Base-by-base conservation (phyloP, 2,888 invertebrate species). In the Hypena proboscidalis region DNA sequence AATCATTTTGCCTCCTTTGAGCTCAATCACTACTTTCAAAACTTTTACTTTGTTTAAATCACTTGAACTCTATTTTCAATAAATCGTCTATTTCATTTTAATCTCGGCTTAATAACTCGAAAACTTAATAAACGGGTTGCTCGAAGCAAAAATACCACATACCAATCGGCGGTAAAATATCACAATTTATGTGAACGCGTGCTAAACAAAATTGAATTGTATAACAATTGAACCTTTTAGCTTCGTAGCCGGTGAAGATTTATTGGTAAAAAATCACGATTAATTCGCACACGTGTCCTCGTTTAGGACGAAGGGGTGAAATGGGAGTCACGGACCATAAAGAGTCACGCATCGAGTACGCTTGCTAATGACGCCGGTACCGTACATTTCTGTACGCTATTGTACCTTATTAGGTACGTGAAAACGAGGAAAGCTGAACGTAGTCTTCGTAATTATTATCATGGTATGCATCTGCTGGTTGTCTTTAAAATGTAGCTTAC, bases 221-320 rank as follows among this genome's bases (percentile, higher is more conserved):
- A 51, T 58, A 49, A 74, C 80, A 79, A 78, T 77, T 69, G 73
- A 59, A 69, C 68, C 69, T 73, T 77, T 74, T 76, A 69, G 74
- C 65, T 66, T 56, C 50, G 52, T 56, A 49, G 50, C 50, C 63
- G 48, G 50, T 25, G 40, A 61, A 64, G 74, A 76, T 78, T 78
- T 80, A 80, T 83, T 69, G 74, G 73, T 71, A 57, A 88, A 85
- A 85, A 87, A 83, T 83, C 73, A 66, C 72, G 80, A 84, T 85
- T 85, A 88, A 90, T 86, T 82, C 83, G 74, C 79, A 78, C 88
- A 88, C 90, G 88, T 90, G 89, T 85, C 80, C 75, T 70, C 81
- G 80, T 87, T 90, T 89, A 88, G 83, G 74, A 75, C 65, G 75
- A 83, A 87, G 80, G 86, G 87, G 82, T 84, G 80, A 79, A 59